Conservation (phyloP, 2,797 vertebrate genomes). For the Sebastes hubbsi region DNA sequence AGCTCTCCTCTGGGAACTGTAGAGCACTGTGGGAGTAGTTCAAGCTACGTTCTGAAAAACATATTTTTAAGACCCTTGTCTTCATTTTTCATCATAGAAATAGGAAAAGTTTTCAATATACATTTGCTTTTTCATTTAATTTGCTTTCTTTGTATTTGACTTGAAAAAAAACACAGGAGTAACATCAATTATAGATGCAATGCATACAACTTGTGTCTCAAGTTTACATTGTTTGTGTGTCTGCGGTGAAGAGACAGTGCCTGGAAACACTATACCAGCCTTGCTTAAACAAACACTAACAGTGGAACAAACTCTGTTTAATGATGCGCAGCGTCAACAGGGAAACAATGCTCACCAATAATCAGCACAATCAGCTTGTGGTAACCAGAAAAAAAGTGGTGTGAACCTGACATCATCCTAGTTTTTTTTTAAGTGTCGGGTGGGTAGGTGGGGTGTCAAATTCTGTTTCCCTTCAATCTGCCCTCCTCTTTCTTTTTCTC, state of each 20-base stretch:
- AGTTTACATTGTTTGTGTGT: slow-evolving; percentile 37
- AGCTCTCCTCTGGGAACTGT: slow-evolving; percentile 60
- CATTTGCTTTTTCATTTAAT: not conserved
- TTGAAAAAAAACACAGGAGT: slow-evolving; percentile 37
- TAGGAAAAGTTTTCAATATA: not conserved
- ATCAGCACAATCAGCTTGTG: slow-evolving; percentile 71
- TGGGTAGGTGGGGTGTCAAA: slow-evolving; percentile 29
- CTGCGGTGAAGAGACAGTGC: slow-evolving; percentile 50
- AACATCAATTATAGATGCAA: slow-evolving; percentile 44
- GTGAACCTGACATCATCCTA: slow-evolving; percentile 65
- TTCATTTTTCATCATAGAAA: not conserved
- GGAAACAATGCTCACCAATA: slow-evolving; percentile 66
- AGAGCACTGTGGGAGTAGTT: slow-evolving; percentile 28
- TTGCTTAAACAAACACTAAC: slow-evolving; percentile 76
- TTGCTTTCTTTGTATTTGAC: slow-evolving; percentile 9
- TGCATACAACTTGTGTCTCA: slow-evolving; percentile 34
- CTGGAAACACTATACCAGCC: slow-evolving; percentile 68
- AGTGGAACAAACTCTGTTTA: slow-evolving; percentile 75
- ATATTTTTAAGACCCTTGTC: not conserved
- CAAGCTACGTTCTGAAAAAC: not conserved
- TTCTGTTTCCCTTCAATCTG: slow-evolving; percentile 46
- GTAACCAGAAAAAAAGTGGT: slow-evolving; percentile 48
- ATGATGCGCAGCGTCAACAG: slow-evolving; percentile 76
- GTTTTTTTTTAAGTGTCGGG: slow-evolving; percentile 28
- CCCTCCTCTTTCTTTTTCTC: slow-evolving; percentile 23